These are phyloP conservation scores for Cottoperca gobio DNA, from an alignment of 2,797 vertebrate species.

Conservation along the genomic window DNA sequence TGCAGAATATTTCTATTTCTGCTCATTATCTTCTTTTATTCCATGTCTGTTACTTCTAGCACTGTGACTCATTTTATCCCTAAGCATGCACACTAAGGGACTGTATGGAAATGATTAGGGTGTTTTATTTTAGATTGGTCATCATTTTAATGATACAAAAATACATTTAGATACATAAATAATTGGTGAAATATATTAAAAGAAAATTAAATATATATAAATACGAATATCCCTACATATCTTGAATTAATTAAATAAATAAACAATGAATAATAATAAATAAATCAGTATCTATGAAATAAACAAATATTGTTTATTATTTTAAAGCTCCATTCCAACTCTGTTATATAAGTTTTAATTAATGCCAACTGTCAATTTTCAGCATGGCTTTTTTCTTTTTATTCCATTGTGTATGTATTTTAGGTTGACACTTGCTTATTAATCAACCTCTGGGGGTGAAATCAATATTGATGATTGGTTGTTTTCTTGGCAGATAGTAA, in stretches of 20 bases:
- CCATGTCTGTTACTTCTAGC: too few relatives aligned
- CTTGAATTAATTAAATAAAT: not conserved
- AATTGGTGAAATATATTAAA: not conserved
- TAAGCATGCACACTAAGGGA: not conserved
- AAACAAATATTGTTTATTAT: not conserved
- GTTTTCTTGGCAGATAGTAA: not conserved
- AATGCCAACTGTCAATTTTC: not conserved
- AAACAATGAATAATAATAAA: not conserved
- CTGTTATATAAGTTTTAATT: not conserved
- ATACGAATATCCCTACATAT: not conserved
- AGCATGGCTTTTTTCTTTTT: not conserved
- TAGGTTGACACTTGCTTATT: not conserved
- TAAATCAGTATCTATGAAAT: not conserved
- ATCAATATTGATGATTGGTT: not conserved
- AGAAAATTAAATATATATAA: not conserved
- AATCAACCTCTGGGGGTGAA: not conserved
- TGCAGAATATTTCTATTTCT: not conserved
- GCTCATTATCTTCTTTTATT: not conserved
- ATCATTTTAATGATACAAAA: not conserved
- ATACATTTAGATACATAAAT: not conserved
- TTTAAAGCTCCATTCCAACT: not conserved
- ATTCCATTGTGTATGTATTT: slow-evolving; percentile 1
- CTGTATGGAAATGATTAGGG: not conserved
- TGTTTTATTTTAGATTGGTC: not conserved
- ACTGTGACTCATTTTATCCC: too few relatives aligned